Evolutionary conservation across 2,113 vertebrate species (phyloP).

Genomic region (Hydropotes inermis): DNA sequence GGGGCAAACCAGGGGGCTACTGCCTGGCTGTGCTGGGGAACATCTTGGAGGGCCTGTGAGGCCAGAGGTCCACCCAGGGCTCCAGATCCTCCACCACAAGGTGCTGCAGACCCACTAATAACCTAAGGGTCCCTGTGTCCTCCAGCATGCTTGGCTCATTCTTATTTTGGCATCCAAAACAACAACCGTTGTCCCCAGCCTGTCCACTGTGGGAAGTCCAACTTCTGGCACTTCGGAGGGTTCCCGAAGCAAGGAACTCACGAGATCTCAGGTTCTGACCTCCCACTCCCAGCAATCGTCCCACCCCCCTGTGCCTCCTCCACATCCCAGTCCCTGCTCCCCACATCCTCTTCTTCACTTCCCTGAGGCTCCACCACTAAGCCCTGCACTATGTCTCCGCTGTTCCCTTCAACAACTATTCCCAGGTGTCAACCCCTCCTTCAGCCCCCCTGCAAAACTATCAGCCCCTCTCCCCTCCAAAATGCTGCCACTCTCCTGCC

Average conservation of each 20-base stretch:
- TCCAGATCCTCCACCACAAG: neutral
- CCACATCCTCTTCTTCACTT: neutral
- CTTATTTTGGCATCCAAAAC: neutral
- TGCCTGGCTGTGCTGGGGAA: neutral
- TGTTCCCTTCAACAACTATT: neutral
- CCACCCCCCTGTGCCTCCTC: rapidly evolving
- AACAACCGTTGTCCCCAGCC: neutral
- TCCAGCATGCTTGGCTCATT: neutral
- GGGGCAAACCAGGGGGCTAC: neutral
- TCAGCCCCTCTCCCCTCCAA: neutral
- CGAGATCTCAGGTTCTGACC: rapidly evolving
- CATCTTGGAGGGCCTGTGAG: too few relatives aligned
- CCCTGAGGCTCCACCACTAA: neutral
- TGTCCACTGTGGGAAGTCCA: neutral
- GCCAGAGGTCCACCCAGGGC: neutral
- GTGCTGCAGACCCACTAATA: neutral
- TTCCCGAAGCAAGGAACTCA: neutral
- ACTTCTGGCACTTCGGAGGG: neutral
- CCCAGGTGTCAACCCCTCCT: neutral
- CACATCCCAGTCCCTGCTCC: neutral
- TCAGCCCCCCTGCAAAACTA: neutral
- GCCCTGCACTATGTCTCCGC: neutral
- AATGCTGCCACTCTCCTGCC: neutral
- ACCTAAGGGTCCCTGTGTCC: neutral
- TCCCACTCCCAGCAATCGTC: neutral